Base-by-base conservation (phyloP, 1,140 invertebrate species). In the Stegodyphus dumicola region DNA sequence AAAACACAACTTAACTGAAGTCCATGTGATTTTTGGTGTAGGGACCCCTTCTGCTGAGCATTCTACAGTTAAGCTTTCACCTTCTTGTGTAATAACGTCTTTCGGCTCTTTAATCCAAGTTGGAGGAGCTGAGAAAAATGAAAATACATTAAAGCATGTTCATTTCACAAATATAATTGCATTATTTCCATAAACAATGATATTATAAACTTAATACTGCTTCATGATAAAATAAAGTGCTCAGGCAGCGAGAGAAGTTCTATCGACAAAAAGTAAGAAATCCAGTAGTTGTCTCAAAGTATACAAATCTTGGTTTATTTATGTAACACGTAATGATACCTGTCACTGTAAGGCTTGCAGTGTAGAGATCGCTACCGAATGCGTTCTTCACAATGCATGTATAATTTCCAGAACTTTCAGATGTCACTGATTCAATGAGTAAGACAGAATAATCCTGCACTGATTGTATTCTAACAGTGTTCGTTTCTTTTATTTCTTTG, bases 281-380 rank as follows among this genome's bases (percentile, higher is more conserved):
- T 33, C 33, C 33, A 33, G 3, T 3, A 33, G 33, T 33, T 1
- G 33, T 3, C 33, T 33, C 1, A 33, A 33, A 33, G 33, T 3
- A 33, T 33, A 33, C 33, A 33, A 33, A 33, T 33, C 33, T 33
- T 33, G 33, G 33, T 33, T 33, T 33, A 33, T 33, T 33, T 33
- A 33, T 33, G 33, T 33, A 33, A 33, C 33, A 33, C 3, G 1
- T 33, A 33, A 33, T 33, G 1, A 15, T 93, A 95, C 94, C 94
- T 91, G 95, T 94, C 87, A 95, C 93, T 89, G 93, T 92, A 89
- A 95, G 91, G 88, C 91, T 91, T 91, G 92, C 92, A 90, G 92
- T 92, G 90, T 93, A 92, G 90, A 91, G 91, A 90, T 92, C 92
- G 88, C 90, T 92, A 85, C 93, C 93, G 87, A 92, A 94, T 49